Percentiles rank a stretch among this genome's conserved stretches.
These are phyloP conservation scores for Caenorhabditis tropicalis DNA, from an alignment of 1,140 invertebrate genomes.

Conservation along the genomic window DNA sequence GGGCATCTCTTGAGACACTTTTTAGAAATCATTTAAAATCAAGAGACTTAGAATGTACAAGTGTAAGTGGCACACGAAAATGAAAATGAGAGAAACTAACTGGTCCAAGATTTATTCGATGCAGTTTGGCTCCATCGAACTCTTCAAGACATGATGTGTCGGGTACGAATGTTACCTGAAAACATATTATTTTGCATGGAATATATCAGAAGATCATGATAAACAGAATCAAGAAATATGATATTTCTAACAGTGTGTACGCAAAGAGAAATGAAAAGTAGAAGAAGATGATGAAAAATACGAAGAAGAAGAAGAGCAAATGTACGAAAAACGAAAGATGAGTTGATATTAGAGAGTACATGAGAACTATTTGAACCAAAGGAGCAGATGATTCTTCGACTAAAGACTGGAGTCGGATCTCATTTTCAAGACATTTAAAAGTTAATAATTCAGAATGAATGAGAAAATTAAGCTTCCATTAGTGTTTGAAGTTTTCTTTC, in stretches of 20 bases:
- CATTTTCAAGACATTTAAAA: no score
- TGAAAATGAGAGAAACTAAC: conserved; percentile 6
- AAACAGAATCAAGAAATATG: not conserved
- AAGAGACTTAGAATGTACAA: conserved; percentile 2
- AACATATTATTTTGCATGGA: not conserved
- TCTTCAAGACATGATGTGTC: conserved; percentile 24
- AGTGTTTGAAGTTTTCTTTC: no score
- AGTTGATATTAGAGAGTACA: not conserved
- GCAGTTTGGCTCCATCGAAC: conserved; percentile 35
- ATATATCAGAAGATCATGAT: not conserved
- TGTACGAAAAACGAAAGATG: not conserved
- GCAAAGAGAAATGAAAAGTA: no score
- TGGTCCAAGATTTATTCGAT: conserved; percentile 35
- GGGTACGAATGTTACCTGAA: conserved; percentile 29
- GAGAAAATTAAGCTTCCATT: no score
- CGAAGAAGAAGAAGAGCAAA: not conserved
- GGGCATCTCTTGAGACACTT: conserved; percentile 23
- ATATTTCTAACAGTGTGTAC: no score
- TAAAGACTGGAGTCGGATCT: no score
- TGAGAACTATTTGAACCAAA: not conserved
- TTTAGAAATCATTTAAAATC: not conserved
- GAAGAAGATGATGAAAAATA: no score
- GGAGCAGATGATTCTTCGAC: not conserved
- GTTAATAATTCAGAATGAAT: no score
- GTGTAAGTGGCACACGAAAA: not conserved